A percentile compares a stretch with the other conserved stretches of the same genome.
These are phyloP conservation scores for Arenaria interpres DNA, from an alignment of 2,113 vertebrate species.

Conservation along the genomic window DNA sequence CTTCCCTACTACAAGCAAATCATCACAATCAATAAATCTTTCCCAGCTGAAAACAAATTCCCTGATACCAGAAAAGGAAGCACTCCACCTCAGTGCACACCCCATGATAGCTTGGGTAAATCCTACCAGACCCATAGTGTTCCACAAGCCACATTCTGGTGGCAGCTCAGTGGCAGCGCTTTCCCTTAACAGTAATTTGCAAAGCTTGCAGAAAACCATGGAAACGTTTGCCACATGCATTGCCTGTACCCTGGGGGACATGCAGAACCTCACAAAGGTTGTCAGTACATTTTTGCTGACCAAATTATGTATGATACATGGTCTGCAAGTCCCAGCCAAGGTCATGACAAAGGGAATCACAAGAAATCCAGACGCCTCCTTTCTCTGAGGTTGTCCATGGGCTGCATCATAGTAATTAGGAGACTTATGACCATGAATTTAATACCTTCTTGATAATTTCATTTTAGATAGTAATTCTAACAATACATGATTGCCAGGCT, in stretches of 20 bases:
- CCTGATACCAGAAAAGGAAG: neutral
- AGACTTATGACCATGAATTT: neutral
- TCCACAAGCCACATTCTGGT: neutral
- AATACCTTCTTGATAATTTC: neutral
- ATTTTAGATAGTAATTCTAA: neutral
- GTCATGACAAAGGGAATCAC: neutral
- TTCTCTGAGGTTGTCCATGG: neutral
- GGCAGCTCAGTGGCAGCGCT: neutral
- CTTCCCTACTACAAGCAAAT: neutral
- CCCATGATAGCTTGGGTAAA: neutral
- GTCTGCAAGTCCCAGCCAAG: neutral
- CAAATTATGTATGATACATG: neutral
- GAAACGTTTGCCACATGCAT: neutral
- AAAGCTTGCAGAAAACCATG: neutral
- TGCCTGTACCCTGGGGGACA: neutral
- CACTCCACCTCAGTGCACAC: neutral
- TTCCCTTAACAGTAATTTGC: neutral
- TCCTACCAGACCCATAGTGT: neutral
- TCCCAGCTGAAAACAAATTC: neutral
- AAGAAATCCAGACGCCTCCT: neutral
- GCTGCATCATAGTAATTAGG: neutral
- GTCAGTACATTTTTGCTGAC: neutral
- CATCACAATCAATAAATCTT: neutral
- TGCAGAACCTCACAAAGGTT: neutral
- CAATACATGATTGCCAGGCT: neutral